phyloP scores from a whole-genome alignment of 92 coral and sea anemone species.

The Epizoanthus stellaris region DNA sequence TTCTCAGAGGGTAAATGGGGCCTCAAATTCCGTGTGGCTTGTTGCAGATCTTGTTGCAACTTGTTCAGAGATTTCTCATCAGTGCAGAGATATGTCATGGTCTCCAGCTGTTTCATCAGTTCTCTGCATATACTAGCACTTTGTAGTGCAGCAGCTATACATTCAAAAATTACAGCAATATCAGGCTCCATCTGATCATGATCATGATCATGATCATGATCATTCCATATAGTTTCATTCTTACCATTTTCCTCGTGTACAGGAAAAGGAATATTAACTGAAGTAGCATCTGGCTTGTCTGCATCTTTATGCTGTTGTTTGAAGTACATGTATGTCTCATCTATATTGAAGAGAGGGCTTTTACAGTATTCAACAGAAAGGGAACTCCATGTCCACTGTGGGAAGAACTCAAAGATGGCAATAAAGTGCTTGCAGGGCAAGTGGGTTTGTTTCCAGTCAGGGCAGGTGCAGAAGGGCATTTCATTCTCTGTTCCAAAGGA shows the following conservation, averaged over 20 bases:
- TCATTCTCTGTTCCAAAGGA: constrained; percentile 10
- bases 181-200: not conserved
- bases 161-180: not conserved
- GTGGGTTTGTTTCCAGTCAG: constrained; percentile 44
- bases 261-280: too few species aligned
- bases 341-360: constrained; percentile 33
- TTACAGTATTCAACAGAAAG: constrained; percentile 16
- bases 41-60: not conserved
- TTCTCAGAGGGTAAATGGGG: constrained; percentile 19
- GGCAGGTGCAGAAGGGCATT: constrained; percentile 37
- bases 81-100: constrained; percentile 4
- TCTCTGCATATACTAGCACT: constrained; percentile 23
- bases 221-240: too few species aligned
- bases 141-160: constrained; percentile 9
- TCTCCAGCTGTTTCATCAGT: not conserved
- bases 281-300: too few species aligned
- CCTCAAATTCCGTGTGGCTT: not conserved
- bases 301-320: not conserved
- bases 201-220: not conserved
- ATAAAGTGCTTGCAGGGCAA: constrained; percentile 45
- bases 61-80: not conserved
- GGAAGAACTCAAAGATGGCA: constrained; percentile 26
- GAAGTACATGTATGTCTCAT: not conserved
- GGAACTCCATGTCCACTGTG: constrained; percentile 34
- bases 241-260: too few species aligned